Evolutionary conservation across 2,113 vertebrate species (phyloP).

Genomic region (Perca fluviatilis): DNA sequence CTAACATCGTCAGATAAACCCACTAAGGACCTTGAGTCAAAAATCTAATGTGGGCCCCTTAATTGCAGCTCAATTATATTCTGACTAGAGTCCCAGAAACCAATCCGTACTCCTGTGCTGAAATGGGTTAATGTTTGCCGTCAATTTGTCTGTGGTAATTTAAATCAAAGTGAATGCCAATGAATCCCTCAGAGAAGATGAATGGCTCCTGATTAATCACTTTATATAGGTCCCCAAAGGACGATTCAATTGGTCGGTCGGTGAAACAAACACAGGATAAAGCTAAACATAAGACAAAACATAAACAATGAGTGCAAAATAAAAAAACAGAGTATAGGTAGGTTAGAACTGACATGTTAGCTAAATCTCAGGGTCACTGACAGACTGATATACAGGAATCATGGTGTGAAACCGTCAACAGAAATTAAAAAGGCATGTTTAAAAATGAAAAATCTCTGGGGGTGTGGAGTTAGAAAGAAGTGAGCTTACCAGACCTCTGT

Average conservation of each 20-base stretch:
- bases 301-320: neutral
- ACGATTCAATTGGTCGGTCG: neutral
- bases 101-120: neutral
- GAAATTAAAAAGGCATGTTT: neutral
- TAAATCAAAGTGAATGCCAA: neutral
- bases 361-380: neutral
- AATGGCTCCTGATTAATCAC: neutral
- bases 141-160: neutral
- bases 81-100: neutral
- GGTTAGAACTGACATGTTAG: neutral
- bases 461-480: neutral
- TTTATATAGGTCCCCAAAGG: neutral
- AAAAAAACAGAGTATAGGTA: neutral
- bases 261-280: neutral
- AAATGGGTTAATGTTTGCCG: neutral
- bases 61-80: neutral
- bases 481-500: neutral
- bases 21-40: neutral
- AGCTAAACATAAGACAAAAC: neutral
- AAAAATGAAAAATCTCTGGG: neutral
- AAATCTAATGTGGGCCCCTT: neutral
- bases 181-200: neutral
- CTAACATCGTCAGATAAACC: neutral
- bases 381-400: too few species aligned
- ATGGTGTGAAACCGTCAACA: too few species aligned